phyloP scores from a whole-genome alignment of 2,797 vertebrate species.

The Geotrypetes seraphini region DNA sequence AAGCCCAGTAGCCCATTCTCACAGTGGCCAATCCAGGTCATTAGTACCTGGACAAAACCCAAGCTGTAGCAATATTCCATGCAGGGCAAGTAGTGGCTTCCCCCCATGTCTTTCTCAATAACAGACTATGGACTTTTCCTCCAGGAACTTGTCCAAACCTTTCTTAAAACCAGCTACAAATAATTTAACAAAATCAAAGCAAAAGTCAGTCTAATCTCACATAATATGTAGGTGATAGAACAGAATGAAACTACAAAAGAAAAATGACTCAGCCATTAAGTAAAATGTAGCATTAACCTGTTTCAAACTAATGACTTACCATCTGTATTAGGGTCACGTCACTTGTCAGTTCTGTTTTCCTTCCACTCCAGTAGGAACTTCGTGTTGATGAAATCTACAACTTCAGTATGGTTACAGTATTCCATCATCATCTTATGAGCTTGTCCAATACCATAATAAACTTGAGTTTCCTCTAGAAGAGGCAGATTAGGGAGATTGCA shows the following conservation, averaged over 20 bases:
- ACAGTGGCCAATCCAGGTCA: too few species aligned
- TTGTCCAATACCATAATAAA: conserved; percentile 48
- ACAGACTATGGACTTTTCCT: too few species aligned
- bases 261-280: conserved; percentile 25
- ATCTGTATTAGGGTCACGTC: conserved; percentile 41
- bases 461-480: conserved; percentile 55
- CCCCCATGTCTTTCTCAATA: too few species aligned
- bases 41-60: too few species aligned
- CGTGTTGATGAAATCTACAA: conserved; percentile 38
- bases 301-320: conserved; percentile 54
- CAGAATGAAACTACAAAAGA: conserved; percentile 24
- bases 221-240: neutral
- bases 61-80: too few species aligned
- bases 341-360: conserved; percentile 54
- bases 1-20: too few species aligned
- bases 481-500: conserved; percentile 22
- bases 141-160: too few species aligned
- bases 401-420: conserved; percentile 36
- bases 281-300: conserved; percentile 32
- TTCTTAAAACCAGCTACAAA: too few species aligned
- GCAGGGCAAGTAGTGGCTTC: too few species aligned
- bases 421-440: conserved; percentile 50
- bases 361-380: conserved; percentile 50
- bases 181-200: neutral
- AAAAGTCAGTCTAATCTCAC: neutral